These are phyloP conservation scores for Xenopus petersii DNA, from an alignment of 2,797 vertebrate genomes.

Conservation along the genomic window DNA sequence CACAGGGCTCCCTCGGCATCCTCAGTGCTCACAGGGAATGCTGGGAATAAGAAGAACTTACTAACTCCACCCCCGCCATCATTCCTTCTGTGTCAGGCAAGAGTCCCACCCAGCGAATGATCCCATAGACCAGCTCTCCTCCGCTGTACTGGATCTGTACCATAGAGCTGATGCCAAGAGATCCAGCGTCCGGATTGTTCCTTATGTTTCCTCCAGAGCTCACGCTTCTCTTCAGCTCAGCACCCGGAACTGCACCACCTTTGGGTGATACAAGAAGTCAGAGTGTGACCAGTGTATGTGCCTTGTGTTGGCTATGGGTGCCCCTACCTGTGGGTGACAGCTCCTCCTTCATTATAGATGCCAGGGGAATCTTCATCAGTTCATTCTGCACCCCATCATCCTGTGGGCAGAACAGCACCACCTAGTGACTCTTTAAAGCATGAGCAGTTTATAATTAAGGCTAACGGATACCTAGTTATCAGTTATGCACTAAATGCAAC, in stretches of 20 bases:
- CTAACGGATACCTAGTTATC: too few relatives aligned
- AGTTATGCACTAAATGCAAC: too few relatives aligned
- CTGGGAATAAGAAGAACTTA: conserved; percentile 52
- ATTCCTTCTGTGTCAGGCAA: conserved; percentile 54
- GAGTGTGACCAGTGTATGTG: too few relatives aligned
- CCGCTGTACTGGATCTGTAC: conserved; percentile 69
- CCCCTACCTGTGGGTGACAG: conserved; percentile 59
- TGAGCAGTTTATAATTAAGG: too few relatives aligned
- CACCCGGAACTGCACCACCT: neutral
- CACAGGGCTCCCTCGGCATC: too few relatives aligned
- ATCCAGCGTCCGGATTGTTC: neutral
- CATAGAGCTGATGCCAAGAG: conserved; percentile 67
- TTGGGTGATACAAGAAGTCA: too few relatives aligned
- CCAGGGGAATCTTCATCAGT: conserved; percentile 63
- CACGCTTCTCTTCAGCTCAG: conserved; percentile 3
- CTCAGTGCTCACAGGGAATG: too few relatives aligned
- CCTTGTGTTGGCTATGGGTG: too few relatives aligned
- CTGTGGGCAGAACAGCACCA: conserved; percentile 52
- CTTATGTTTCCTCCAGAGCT: neutral
- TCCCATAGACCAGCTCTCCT: conserved; percentile 64
- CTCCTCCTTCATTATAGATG: conserved; percentile 66
- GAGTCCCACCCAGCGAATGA: conserved; percentile 78
- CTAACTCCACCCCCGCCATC: conserved; percentile 82
- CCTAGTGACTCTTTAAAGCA: too few relatives aligned
- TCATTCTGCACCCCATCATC: conserved; percentile 65